Conservation (phyloP, 1,140 invertebrate genomes). For the Cryptotermes secundus region DNA sequence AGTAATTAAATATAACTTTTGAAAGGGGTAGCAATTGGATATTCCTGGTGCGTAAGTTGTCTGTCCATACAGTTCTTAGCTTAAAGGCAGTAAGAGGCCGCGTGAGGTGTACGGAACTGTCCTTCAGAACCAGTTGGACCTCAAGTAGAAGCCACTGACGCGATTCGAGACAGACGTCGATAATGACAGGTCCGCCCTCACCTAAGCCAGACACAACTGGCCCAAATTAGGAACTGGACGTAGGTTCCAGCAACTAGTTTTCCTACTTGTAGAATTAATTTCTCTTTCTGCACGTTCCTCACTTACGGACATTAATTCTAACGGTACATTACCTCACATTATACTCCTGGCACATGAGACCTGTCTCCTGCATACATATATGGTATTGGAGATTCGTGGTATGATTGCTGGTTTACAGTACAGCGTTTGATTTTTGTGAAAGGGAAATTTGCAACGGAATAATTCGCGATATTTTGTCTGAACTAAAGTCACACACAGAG, state of each 20-base stretch:
- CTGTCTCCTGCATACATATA: not conserved
- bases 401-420: not conserved
- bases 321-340: not conserved
- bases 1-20: no score
- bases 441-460: no score
- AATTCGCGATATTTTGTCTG: no score
- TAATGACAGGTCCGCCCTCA: not conserved
- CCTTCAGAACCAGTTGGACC: not conserved
- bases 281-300: not conserved
- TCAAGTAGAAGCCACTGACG: not conserved
- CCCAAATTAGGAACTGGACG: not conserved
- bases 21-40: no score
- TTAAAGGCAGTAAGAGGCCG: not conserved
- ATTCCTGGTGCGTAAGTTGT: no score
- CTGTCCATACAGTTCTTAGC: no score
- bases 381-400: not conserved
- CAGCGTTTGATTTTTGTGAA: no score
- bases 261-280: not conserved
- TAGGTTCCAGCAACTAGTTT: not conserved
- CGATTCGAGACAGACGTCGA: not conserved
- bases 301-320: not conserved
- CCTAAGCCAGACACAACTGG: not conserved
- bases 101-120: not conserved
- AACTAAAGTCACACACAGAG: no score
- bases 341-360: not conserved